Conservation (phyloP, 1,140 invertebrate genomes). For the Leptonema lineaticorne region DNA sequence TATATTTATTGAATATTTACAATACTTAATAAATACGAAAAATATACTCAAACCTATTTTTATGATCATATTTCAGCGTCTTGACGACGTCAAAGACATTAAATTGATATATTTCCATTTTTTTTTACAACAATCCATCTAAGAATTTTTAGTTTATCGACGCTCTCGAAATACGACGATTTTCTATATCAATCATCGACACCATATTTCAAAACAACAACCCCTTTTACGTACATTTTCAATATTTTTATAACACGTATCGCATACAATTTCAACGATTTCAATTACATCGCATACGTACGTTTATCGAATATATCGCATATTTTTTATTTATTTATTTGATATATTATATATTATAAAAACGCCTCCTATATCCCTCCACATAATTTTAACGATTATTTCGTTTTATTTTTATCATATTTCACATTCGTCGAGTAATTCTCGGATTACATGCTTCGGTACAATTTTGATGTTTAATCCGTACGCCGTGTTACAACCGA, state of each 20-base stretch:
- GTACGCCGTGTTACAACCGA: not conserved
- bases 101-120: not conserved
- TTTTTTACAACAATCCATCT: not conserved
- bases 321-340: not conserved
- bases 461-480: slow-evolving; percentile 4
- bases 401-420: too few relatives aligned
- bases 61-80: not conserved
- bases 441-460: not conserved
- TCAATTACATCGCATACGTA: not conserved
- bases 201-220: not conserved
- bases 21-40: too few relatives aligned
- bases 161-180: not conserved
- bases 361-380: too few relatives aligned
- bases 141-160: not conserved
- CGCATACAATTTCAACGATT: not conserved
- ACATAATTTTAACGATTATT: too few relatives aligned
- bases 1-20: too few relatives aligned
- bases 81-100: not conserved
- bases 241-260: not conserved
- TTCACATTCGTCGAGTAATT: not conserved
- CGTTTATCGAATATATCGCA: too few relatives aligned
- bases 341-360: too few relatives aligned
- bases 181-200: not conserved
- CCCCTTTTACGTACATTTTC: not conserved
- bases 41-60: slow-evolving; percentile 11